Conservation (phyloP, 2,113 vertebrate species). For the Mirounga angustirostris region DNA sequence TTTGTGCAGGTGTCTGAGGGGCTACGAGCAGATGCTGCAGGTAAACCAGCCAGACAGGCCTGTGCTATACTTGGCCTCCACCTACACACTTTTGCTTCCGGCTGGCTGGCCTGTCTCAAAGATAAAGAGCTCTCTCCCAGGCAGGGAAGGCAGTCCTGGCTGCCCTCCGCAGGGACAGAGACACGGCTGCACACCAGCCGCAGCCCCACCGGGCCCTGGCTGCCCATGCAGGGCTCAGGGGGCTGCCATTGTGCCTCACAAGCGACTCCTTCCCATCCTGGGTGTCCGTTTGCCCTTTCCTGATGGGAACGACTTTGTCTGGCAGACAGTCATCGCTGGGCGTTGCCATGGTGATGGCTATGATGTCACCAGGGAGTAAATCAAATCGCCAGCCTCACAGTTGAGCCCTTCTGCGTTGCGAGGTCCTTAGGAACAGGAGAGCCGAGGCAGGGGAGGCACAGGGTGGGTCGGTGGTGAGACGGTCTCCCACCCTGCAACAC, state of each 20-base stretch:
- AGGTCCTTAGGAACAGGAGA: rapidly evolving
- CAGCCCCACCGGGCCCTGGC: neutral
- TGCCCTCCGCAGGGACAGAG: rapidly evolving
- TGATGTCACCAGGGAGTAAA: slow-evolving; percentile 80
- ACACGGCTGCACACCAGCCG: neutral
- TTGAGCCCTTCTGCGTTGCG: neutral
- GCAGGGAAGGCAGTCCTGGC: neutral
- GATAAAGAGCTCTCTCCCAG: neutral
- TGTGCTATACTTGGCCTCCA: neutral
- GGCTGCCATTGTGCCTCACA: neutral
- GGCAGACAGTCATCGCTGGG: slow-evolving; percentile 54
- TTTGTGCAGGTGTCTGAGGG: neutral
- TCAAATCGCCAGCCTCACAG: slow-evolving; percentile 70
- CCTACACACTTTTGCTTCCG: neutral
- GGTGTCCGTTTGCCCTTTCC: slow-evolving; percentile 75
- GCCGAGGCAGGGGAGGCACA: rapidly evolving
- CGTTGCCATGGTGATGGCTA: slow-evolving; percentile 83
- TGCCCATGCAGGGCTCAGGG: neutral
- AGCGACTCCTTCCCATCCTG: slow-evolving; percentile 17
- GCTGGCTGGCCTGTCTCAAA: neutral
- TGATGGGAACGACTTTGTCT: slow-evolving; percentile 53
- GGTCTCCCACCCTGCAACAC: neutral
- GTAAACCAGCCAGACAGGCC: neutral
- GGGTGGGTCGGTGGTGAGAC: rapidly evolving
- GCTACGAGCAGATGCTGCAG: neutral